Evolutionary conservation across 2,888 invertebrate species (phyloP), one percentile per base, ranked within the genome.

Genomic region (Leucophenga maculata): DNA sequence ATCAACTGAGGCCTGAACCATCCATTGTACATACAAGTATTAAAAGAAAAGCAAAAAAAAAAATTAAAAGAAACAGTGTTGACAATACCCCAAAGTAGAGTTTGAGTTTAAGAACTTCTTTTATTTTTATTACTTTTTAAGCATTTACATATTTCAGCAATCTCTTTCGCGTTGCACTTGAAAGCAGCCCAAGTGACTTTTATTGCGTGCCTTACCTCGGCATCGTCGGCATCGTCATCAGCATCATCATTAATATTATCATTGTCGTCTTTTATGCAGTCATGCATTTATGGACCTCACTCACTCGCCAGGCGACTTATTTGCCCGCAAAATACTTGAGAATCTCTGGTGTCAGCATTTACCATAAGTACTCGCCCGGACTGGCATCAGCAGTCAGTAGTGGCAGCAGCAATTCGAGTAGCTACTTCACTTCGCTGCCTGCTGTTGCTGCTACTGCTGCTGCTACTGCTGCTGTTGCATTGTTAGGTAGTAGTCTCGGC

Each of bases 141-240:
- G 39, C 39, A 39, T 39, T 39, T 39, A 39, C 39, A 39, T 39
- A 39, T 39, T 8, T 8, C 84, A 77, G 74, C 81, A 79, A 73
- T 82, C 83, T 84, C 77, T 11, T 1, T 39, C 8, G 39, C 11
- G 39, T n/a, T n/a, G n/a, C 39, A 6, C 39, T 39, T 39, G 39
- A 74, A 83, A 84, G 83, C 83, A 39, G 80, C 83, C 82, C 79
- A 74, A 84, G 81, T 82, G 84, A 81, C 84, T 84, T 81, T 84
- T 81, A 81, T 81, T 84, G 75, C 46, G 69, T 65, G 70, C 50
- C 16, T 20, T 32, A 39, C 62, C 62, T 44, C 20, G 44, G 2
- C 54, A 20, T 20, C 52, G 18, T 44, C 32, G 9, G 32, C 32
- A 8, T 39, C 39, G 8, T 39, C 39, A 39, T 11, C 39, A 39